phyloP scores from a whole-genome alignment of 2,888 invertebrate species.

The Lymantria dispar region DNA sequence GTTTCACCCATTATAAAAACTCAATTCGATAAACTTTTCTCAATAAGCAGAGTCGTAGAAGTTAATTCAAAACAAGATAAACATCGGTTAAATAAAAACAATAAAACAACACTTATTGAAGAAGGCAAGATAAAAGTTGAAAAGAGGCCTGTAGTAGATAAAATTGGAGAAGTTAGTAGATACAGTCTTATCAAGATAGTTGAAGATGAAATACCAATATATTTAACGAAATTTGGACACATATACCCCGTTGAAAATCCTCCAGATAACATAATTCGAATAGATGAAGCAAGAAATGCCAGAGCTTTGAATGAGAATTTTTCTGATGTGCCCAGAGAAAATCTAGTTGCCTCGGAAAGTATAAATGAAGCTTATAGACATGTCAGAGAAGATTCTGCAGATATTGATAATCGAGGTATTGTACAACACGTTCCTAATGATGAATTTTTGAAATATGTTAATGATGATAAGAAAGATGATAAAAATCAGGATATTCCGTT shows the following conservation, averaged over 20 bases:
- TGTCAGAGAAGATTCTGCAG: conserved; percentile 46
- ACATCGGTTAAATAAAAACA: conserved; percentile 80
- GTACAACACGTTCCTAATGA: conserved; percentile 57
- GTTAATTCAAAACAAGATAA: conserved; percentile 85
- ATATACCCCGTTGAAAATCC: conserved; percentile 76
- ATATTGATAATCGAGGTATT: conserved; percentile 32
- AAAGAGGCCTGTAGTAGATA: conserved; percentile 83
- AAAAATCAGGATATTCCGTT: conserved; percentile 44
- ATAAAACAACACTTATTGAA: conserved; percentile 76
- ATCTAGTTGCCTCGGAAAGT: conserved; percentile 75
- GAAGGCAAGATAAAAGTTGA: conserved; percentile 81
- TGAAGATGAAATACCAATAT: conserved; percentile 81
- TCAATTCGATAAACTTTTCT: conserved; percentile 84
- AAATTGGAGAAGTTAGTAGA: conserved; percentile 87
- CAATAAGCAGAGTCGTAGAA: conserved; percentile 87
- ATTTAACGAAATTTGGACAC: conserved; percentile 72
- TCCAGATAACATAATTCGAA: conserved; percentile 72
- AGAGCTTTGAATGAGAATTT: conserved; percentile 62
- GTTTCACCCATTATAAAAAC: conserved; percentile 66
- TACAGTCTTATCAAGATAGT: conserved; percentile 86
- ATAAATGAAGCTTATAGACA: conserved; percentile 75
- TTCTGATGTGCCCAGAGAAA: conserved; percentile 66
- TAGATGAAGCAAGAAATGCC: conserved; percentile 77
- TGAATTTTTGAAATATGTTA: conserved; percentile 65
- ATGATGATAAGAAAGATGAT: conserved; percentile 61